phyloP scores from a whole-genome alignment of 2,888 invertebrate species.

The Monopis laevigella region DNA sequence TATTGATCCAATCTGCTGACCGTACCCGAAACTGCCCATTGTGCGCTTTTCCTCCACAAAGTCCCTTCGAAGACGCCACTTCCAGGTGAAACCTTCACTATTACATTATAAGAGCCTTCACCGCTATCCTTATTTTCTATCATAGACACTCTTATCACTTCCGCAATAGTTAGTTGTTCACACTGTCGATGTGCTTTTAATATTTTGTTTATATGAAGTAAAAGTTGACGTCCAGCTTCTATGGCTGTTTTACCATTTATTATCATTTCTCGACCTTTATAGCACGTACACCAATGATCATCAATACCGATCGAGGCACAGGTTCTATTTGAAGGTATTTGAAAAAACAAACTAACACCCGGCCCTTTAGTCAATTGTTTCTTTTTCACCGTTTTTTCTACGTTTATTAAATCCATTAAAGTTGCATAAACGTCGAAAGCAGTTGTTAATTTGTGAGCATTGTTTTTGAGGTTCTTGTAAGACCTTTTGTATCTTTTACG shows the following conservation, averaged over 20 bases:
- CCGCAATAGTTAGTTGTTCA: constrained; percentile 64
- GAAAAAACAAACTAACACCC: constrained; percentile 77
- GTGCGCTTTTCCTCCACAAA: constrained; percentile 35
- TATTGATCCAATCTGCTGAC: constrained; percentile 79
- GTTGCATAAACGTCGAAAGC: constrained; percentile 88
- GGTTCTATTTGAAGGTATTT: constrained; percentile 72
- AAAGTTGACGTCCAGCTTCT: constrained; percentile 65
- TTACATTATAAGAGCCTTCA: constrained; percentile 64
- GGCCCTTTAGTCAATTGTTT: constrained; percentile 35
- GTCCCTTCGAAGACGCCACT: constrained; percentile 80
- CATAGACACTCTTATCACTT: constrained; percentile 67
- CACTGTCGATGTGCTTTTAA: constrained; percentile 70
- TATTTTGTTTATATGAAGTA: constrained; percentile 70
- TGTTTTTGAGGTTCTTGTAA: constrained; percentile 70
- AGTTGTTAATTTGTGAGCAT: constrained; percentile 75
- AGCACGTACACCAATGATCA: constrained; percentile 87
- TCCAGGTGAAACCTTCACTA: constrained; percentile 70
- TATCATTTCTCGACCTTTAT: constrained; percentile 61
- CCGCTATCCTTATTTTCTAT: constrained; percentile 37
- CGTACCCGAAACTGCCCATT: constrained; percentile 69
- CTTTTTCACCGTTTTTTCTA: constrained; percentile 48
- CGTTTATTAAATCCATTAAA: constrained; percentile 72
- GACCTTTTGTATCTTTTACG: constrained; percentile 68
- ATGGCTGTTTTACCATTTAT: constrained; percentile 54
- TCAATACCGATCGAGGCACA: constrained; percentile 79